Evolutionary conservation across 1,140 invertebrate genomes (phyloP).

Genomic region (Ruditapes philippinarum): DNA sequence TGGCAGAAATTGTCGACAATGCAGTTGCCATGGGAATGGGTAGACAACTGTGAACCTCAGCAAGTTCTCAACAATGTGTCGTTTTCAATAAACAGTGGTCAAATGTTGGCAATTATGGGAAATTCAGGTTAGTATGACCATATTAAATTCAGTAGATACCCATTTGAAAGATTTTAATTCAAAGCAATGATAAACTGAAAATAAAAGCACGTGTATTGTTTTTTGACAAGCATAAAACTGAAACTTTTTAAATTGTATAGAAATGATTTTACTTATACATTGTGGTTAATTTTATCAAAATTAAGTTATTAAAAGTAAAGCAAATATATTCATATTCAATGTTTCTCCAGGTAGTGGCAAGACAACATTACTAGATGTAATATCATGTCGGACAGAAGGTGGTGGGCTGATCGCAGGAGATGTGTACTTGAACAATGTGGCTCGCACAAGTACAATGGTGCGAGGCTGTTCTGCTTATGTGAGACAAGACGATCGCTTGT

Average conservation of each 20-base stretch:
- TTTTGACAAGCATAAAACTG: too few species aligned
- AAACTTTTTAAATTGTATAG: too few species aligned
- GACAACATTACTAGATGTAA: slow-evolving; percentile 82
- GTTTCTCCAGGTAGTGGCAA: slow-evolving; percentile 85
- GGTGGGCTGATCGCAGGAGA: slow-evolving; percentile 74
- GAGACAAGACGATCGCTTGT: slow-evolving; percentile 82
- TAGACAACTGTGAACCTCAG: slow-evolving; percentile 67
- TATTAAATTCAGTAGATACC: too few species aligned
- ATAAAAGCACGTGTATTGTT: too few species aligned
- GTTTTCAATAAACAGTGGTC: slow-evolving; percentile 78
- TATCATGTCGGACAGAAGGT: slow-evolving; percentile 74
- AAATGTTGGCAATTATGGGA: slow-evolving; percentile 83
- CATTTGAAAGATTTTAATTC: too few species aligned
- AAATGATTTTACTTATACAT: too few species aligned
- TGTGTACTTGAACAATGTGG: slow-evolving; percentile 78
- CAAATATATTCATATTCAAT: too few species aligned
- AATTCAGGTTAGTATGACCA: slow-evolving; percentile 75
- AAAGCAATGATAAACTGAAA: too few species aligned
- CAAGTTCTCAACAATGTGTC: slow-evolving; percentile 78
- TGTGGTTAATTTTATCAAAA: too few species aligned
- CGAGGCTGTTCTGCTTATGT: slow-evolving; percentile 80
- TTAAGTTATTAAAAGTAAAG: too few species aligned
- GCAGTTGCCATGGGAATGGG: slow-evolving; percentile 80
- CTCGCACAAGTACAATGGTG: slow-evolving; percentile 74
- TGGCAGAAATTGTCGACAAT: slow-evolving; percentile 75